Conservation (phyloP, 1,140 invertebrate genomes). For the Lepidostoma basale region DNA sequence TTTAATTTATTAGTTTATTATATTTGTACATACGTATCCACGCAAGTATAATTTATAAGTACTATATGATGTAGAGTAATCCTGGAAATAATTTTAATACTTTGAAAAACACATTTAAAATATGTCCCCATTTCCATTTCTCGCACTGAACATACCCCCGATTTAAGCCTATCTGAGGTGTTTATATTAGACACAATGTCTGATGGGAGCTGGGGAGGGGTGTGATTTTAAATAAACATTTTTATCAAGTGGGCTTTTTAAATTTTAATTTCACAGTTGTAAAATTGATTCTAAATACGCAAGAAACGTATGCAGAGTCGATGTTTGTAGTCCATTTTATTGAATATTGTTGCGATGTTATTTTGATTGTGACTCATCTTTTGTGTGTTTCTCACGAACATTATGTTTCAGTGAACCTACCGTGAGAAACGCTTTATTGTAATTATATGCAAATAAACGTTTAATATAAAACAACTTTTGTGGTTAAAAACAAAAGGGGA, state of each 20-base stretch:
- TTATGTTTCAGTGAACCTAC: not conserved
- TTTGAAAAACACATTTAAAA: no score
- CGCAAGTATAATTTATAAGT: no score
- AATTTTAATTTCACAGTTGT: constrained; percentile 17
- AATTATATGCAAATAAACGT: no score
- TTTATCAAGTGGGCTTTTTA: constrained; percentile 22
- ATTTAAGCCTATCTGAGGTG: constrained; percentile 27
- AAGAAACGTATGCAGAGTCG: not conserved
- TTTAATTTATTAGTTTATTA: no score
- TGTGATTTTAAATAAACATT: constrained; percentile 41
- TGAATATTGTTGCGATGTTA: not conserved
- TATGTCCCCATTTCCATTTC: not conserved
- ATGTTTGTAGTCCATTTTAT: no score
- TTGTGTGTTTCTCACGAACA: not conserved
- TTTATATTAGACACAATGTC: constrained; percentile 34
- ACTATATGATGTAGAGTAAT: no score
- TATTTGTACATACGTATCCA: no score
- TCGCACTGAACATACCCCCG: constrained; percentile 14
- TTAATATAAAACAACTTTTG: no score
- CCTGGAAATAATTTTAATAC: no score
- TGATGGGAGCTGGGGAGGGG: constrained; percentile 9
- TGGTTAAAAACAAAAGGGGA: no score
- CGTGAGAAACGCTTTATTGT: not conserved
- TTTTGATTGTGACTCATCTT: not conserved
- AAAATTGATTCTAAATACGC: constrained; percentile 23